These are phyloP conservation scores for Diplolepis rosae DNA, from an alignment of 2,888 invertebrate species.

Conservation along the genomic window DNA sequence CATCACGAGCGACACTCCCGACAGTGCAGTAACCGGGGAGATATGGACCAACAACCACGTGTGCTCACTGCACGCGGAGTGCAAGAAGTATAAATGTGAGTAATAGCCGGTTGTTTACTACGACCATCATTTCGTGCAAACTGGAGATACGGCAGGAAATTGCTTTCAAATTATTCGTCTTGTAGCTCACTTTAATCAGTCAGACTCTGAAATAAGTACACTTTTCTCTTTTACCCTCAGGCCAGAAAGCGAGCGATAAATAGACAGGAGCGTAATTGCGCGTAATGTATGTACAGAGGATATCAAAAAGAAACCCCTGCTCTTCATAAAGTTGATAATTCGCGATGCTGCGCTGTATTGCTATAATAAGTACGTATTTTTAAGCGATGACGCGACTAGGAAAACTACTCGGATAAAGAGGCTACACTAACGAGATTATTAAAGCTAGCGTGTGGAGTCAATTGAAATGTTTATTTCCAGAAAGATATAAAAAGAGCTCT, in stretches of 20 bases:
- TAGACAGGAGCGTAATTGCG: background rate
- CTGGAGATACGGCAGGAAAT: conserved; percentile 25
- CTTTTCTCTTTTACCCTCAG: background rate
- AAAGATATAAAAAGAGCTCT: background rate
- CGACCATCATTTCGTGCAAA: conserved; percentile 36
- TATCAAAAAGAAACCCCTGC: background rate
- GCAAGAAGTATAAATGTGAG: conserved; percentile 37
- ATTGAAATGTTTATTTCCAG: conserved; percentile 5
- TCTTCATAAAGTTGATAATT: background rate
- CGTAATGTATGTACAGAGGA: background rate
- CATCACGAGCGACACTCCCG: conserved; percentile 36
- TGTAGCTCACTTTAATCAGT: background rate
- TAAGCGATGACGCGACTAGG: background rate
- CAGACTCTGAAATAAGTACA: background rate
- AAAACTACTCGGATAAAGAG: background rate
- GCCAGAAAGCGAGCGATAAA: background rate
- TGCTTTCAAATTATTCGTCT: conserved; percentile 34
- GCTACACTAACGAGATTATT: background rate
- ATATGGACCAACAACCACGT: conserved; percentile 42
- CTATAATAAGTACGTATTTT: background rate
- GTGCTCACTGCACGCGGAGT: conserved; percentile 33
- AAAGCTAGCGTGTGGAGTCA: background rate
- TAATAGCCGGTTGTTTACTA: conserved; percentile 43
- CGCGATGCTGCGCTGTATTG: background rate
- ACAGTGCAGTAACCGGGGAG: conserved; percentile 39